Evolutionary conservation across 2,888 invertebrate genomes (phyloP).

Genomic region (Lasioglossum marginatum): DNA sequence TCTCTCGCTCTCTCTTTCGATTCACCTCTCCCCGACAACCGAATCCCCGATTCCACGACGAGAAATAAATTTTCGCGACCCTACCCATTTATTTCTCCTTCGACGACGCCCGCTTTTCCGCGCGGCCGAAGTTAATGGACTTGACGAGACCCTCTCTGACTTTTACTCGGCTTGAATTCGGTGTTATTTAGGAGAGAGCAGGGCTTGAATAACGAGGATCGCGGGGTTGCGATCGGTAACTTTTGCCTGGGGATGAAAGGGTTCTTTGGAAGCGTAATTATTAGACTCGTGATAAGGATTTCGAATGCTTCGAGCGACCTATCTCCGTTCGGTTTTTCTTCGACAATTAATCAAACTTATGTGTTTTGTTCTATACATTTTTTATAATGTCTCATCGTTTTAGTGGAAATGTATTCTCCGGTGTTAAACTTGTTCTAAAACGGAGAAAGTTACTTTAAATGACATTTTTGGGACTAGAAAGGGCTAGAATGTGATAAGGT

Average conservation of each 20-base stretch:
- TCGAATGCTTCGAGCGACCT: neutral
- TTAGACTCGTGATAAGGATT: neutral
- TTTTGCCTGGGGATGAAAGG: neutral
- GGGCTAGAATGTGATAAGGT: too few relatives aligned
- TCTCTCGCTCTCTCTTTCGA: neutral
- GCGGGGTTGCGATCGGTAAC: neutral
- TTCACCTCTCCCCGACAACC: neutral
- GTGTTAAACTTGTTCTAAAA: too few relatives aligned
- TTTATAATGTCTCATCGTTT: too few relatives aligned
- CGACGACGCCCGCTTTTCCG: conserved; percentile 3
- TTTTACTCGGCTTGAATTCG: neutral
- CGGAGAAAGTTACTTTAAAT: too few relatives aligned
- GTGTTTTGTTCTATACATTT: too few relatives aligned
- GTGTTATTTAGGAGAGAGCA: neutral
- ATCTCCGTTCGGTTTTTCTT: neutral
- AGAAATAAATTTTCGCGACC: conserved; percentile 38
- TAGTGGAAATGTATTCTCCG: too few relatives aligned
- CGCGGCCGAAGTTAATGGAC: conserved; percentile 30
- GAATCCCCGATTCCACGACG: conserved; percentile 30
- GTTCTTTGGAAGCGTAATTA: neutral
- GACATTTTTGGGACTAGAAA: too few relatives aligned
- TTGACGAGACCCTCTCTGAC: neutral
- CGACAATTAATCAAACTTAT: too few relatives aligned
- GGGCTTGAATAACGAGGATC: neutral
- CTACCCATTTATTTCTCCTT: conserved; percentile 13